Base-by-base conservation (phyloP, 2,113 vertebrate genomes). In the Chinchilla lanigera region DNA sequence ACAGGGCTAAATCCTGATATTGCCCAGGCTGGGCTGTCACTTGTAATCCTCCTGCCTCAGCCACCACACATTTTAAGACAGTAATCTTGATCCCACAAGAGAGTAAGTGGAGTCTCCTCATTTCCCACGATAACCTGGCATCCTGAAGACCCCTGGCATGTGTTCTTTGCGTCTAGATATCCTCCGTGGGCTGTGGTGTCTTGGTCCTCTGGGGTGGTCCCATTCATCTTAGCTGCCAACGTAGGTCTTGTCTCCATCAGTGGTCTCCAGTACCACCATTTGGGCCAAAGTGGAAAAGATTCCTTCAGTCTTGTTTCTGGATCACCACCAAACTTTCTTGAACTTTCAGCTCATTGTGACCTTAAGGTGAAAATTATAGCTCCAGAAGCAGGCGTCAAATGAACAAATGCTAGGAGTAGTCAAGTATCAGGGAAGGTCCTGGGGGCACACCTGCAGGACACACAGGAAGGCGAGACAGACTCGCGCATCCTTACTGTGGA, bases 381-480 rank as follows among this genome's bases (percentile, higher is more conserved):
- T 94, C 50, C 84, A 47, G 73, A 86, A 87, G 77, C 63, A 78
- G 41, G 19, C 26, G 50, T 33, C 22, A 63, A 81, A 38, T 38
- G 47, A 85, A 50, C 20, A 78, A 47, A 14, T 20, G 6, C 52
- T 44, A 3, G 13, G 50, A 52, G 56, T 1, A 63, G 85, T 60
- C 84, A 47, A 24, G 24, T 58, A 41, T 44, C 11, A 28, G 3
- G 11, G 22, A 44, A 75, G 71, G 38, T 44, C 41, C 41, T 26
- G 41, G 24, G 41, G 41, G 44, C 71, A 44, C 22, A 44, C 38
- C 71, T 44, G 41, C 11, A 41, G 71, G 22, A 26, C 24, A 13
- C 65, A 69, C 22, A 56, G 93, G 77, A 22, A 0, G 3, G 44
- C 0, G 0, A 28, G 10, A 50, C 7, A 0, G 50, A 56, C 50